phyloP scores from a whole-genome alignment of 2,113 vertebrate genomes.

The Rafetus swinhoei region DNA sequence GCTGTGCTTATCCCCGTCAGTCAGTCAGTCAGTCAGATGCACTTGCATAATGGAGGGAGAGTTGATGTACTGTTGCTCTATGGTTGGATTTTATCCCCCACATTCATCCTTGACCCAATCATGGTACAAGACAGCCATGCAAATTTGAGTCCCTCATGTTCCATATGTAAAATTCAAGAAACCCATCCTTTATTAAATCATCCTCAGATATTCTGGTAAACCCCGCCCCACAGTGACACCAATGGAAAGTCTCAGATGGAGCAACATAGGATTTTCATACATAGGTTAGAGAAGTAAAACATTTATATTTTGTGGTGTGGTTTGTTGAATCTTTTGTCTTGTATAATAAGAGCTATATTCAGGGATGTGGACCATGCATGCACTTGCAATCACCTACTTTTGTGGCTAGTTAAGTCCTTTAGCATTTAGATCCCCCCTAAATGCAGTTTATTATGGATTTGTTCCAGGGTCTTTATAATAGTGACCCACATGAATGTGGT shows the following conservation, averaged over 20 bases:
- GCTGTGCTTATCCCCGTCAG: not conserved
- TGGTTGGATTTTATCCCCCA: not conserved
- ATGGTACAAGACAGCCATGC: accelerated
- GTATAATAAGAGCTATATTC: not conserved
- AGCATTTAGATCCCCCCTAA: not conserved
- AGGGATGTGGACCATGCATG: not conserved
- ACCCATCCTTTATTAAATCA: not conserved
- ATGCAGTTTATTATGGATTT: constrained; percentile 34
- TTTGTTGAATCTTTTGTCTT: not conserved
- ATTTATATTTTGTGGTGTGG: not conserved
- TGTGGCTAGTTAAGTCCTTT: not conserved
- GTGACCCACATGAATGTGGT: constrained; percentile 5
- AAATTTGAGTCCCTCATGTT: not conserved
- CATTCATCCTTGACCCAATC: not conserved
- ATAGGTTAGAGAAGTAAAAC: accelerated
- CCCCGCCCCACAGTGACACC: accelerated
- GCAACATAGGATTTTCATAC: not conserved
- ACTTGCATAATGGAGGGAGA: not conserved
- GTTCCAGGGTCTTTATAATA: constrained; percentile 21
- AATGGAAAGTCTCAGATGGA: not conserved
- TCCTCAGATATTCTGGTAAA: not conserved
- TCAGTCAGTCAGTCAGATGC: not conserved
- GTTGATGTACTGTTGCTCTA: not conserved
- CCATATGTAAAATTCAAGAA: not conserved
- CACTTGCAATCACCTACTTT: constrained; percentile 21